Percentiles rank a stretch among this genome's conserved stretches.
These are phyloP conservation scores for Muscina levida DNA, from an alignment of 2,888 invertebrate species.

Conservation along the genomic window DNA sequence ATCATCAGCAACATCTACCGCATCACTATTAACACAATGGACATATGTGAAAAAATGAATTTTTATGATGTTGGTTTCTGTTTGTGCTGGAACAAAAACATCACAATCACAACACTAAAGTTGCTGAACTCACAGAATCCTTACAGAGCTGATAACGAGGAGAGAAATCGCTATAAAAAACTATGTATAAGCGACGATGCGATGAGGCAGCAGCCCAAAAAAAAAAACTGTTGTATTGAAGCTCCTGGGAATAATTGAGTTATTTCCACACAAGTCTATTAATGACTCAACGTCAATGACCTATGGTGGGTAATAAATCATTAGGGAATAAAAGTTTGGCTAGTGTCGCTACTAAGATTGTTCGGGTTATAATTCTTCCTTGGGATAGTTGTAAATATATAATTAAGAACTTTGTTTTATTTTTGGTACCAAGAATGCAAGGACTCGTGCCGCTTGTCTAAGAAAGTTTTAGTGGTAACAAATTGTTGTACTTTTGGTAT, in stretches of 20 bases:
- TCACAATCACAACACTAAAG: too few relatives aligned
- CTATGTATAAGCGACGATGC: not conserved
- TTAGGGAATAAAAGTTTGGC: too few relatives aligned
- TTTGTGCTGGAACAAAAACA: conserved; percentile 13
- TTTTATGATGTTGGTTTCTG: not conserved
- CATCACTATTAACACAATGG: conserved; percentile 3
- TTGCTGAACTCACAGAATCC: conserved; percentile 4
- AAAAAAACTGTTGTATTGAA: too few relatives aligned
- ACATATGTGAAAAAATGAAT: conserved; percentile 8
- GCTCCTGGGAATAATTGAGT: not conserved
- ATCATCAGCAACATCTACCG: not conserved
- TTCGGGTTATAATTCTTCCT: too few relatives aligned
- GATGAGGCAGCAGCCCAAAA: not conserved
- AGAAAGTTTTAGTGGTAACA: too few relatives aligned
- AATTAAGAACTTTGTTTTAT: too few relatives aligned
- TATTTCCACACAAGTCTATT: not conserved
- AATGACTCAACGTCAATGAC: not conserved
- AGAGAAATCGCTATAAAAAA: conserved; percentile 4
- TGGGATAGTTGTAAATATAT: too few relatives aligned
- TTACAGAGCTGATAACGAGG: conserved; percentile 3
- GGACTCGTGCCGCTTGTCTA: too few relatives aligned
- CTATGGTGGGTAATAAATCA: not conserved
- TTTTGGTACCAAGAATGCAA: too few relatives aligned
- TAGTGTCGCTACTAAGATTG: too few relatives aligned
- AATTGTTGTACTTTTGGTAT: too few relatives aligned